Evolutionary conservation across 2,888 invertebrate genomes (phyloP).

Genomic region (Metalampra italica): DNA sequence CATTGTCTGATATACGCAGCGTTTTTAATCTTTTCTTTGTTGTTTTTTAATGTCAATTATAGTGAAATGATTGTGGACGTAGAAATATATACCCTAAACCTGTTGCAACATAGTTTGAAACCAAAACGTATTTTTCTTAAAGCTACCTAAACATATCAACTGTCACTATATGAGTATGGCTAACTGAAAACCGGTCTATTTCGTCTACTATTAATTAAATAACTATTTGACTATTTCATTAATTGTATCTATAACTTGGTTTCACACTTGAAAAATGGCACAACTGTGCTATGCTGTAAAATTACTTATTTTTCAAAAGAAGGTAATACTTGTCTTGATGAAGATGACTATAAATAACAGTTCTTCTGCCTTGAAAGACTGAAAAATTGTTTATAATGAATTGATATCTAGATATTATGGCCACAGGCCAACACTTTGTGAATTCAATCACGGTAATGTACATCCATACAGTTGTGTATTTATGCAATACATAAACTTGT

Average conservation of each 20-base stretch:
- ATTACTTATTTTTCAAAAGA: constrained; percentile 4
- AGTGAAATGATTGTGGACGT: neutral
- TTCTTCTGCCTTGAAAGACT: neutral
- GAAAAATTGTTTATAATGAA: too few relatives aligned
- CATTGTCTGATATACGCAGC: neutral
- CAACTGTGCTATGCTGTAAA: constrained; percentile 34
- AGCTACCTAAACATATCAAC: constrained; percentile 66
- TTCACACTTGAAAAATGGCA: constrained; percentile 53
- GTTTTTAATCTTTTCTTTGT: neutral
- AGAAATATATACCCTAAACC: too few relatives aligned
- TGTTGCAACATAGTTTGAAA: constrained; percentile 43
- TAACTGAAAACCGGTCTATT: constrained; percentile 75
- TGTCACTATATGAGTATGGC: constrained; percentile 72
- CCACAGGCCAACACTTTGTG: neutral
- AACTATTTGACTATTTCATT: constrained; percentile 64
- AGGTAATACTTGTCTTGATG: constrained; percentile 5
- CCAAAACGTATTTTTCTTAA: constrained; percentile 49
- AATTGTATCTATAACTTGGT: constrained; percentile 33
- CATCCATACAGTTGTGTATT: too few relatives aligned
- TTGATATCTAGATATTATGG: too few relatives aligned
- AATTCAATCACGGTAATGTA: neutral
- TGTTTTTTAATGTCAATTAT: neutral
- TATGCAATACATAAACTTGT: too few relatives aligned
- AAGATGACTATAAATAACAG: neutral
- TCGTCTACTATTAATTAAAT: constrained; percentile 40